Conservation (phyloP, 2,797 vertebrate species). For the Ceryle rudis region DNA sequence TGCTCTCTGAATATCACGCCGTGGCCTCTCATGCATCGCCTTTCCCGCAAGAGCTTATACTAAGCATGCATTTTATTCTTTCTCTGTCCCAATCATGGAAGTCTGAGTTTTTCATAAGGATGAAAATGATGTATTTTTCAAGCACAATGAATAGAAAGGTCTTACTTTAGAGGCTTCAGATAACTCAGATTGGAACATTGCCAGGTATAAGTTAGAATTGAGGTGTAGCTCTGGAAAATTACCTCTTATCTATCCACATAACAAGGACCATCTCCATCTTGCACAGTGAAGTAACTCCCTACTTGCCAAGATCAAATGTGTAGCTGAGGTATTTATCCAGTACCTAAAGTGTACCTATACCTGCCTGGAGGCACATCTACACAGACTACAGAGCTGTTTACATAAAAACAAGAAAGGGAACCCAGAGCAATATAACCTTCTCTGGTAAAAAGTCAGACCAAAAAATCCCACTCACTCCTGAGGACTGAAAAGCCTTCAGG, state of each 20-base stretch:
- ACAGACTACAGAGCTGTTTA: background rate
- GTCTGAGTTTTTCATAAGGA: accelerated
- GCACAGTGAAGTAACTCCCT: background rate
- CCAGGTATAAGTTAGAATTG: background rate
- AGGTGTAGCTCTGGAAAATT: background rate
- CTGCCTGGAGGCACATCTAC: background rate
- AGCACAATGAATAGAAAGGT: background rate
- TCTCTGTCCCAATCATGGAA: background rate
- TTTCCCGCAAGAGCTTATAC: background rate
- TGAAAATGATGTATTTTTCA: background rate
- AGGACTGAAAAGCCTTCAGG: too few relatives aligned
- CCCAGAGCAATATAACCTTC: background rate
- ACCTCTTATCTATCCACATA: background rate
- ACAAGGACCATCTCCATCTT: background rate
- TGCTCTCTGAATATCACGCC: background rate
- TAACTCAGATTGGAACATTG: background rate
- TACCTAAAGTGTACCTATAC: background rate
- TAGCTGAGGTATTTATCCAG: constrained; percentile 8
- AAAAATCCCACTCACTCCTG: too few relatives aligned
- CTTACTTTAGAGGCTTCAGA: background rate
- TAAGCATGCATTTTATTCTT: background rate
- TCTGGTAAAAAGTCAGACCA: background rate
- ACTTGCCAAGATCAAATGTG: background rate
- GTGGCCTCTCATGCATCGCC: accelerated
- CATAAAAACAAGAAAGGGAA: background rate